Evolutionary conservation across 2,797 vertebrate species (phyloP).

Genomic region (Potorous gilbertii): DNA sequence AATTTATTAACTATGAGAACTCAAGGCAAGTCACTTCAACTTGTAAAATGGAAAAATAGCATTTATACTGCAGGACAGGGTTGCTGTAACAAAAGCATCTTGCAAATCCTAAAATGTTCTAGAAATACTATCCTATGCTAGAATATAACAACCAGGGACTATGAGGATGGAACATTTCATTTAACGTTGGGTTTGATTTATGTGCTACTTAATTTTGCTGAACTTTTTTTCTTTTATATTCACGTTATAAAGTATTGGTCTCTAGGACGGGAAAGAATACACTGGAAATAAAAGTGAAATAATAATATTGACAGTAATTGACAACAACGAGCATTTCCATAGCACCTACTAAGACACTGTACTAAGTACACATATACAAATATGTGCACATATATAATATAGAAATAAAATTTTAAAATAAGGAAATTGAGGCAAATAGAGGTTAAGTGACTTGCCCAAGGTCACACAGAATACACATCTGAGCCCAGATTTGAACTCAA

Average conservation of each 20-base stretch:
- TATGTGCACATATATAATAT: too few species aligned
- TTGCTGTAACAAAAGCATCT: neutral
- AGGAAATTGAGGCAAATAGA: neutral
- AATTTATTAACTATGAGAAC: neutral
- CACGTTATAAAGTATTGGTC: neutral
- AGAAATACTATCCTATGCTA: neutral
- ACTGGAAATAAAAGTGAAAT: neutral
- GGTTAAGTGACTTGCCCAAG: too few species aligned
- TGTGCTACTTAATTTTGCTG: neutral
- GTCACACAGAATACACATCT: neutral
- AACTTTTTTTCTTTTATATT: neutral
- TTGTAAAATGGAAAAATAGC: neutral
- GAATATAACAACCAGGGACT: neutral
- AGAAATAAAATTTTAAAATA: neutral
- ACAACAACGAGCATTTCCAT: accelerated
- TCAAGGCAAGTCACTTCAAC: neutral
- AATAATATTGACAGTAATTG: neutral
- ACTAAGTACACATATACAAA: neutral
- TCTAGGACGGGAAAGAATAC: neutral
- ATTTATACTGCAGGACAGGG: neutral
- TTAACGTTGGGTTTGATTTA: neutral
- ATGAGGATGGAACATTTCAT: neutral
- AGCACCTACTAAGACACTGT: neutral
- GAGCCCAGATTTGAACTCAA: neutral
- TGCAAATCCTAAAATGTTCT: neutral